Evolutionary conservation across 2,113 vertebrate species (phyloP).

Genomic region (Gallinago undulata): DNA sequence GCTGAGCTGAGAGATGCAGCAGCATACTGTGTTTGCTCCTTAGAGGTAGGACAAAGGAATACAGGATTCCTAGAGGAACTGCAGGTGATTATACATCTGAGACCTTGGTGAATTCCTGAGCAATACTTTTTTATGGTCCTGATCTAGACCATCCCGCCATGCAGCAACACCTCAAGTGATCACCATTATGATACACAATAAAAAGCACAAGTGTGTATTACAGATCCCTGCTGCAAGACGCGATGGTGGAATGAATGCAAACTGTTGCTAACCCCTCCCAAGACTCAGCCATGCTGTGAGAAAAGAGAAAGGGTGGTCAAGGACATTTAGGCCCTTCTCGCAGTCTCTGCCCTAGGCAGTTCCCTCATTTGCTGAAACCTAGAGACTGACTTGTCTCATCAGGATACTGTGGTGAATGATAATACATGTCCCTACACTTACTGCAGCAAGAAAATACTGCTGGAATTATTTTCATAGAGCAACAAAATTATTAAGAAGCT

Average conservation of each 20-base stretch:
- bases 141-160: not conserved
- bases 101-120: not conserved
- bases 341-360: not conserved
- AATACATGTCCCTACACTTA: not conserved
- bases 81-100: rapidly evolving
- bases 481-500: not conserved
- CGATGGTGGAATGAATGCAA: not conserved
- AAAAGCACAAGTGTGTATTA: not conserved
- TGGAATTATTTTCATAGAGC: not conserved
- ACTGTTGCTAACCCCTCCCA: not conserved
- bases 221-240: not conserved
- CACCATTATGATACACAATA: not conserved
- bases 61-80: not conserved
- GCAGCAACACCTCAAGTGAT: not conserved
- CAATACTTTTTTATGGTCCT: not conserved
- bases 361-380: constrained; percentile 4
- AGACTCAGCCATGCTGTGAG: not conserved
- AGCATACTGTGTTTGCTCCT: not conserved
- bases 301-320: not conserved
- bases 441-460: not conserved
- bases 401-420: not conserved
- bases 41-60: not conserved
- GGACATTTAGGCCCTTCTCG: not conserved
- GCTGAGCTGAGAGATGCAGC: not conserved
- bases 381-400: not conserved